Evolutionary conservation across 2,113 vertebrate genomes (phyloP), one percentile per base, ranked within the genome.

Genomic region (Proterorhinus semilunaris): DNA sequence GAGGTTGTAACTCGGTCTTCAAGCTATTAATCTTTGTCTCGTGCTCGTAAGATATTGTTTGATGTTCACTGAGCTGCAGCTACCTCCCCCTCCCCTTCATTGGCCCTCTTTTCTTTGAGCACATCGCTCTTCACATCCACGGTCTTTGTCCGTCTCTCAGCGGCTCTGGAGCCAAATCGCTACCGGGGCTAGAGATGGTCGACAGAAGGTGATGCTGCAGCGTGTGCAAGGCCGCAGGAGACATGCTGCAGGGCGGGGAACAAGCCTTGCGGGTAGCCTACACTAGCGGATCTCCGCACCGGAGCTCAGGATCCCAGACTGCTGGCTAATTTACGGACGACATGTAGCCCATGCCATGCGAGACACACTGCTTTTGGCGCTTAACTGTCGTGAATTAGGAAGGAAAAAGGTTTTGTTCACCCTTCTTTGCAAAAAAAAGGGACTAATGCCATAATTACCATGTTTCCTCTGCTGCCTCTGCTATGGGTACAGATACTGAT

Each of bases 401-500:
- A 21, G 43, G 10, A 6, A 47, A 10, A 58, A 58, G 27, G 17
- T 27, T 17, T 54, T 65, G 46, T 7, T 42, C 7, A 12, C 17
- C 11, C 42, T 0, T 43, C 62, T 51, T 12, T 64, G 10, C 43
- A 71, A 55, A 71, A 36, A 3, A 73, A 44, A 45, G 68, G 49
- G 57, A 71, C 62, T 36, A 4, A 71, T 16, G 12, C 58, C 51
- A 16, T 54, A 16, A 68, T 50, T 0, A 4, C 67, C 72, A 71
- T 79, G 81, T 62, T 74, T 6, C 67, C 80, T 0, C 12, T 59
- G 44, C 27, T 67, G 46, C 51, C 55, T 54, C 59, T 86, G 0
- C n/a, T 68, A 1, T 89, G 87, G 81, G 74, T 71, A 0, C 85
- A 83, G 79, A 78, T 84, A 80, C 85, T 86, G 65, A 6, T 78